Conservation (phyloP, 2,888 invertebrate genomes). For the Liodrosophila aerea region DNA sequence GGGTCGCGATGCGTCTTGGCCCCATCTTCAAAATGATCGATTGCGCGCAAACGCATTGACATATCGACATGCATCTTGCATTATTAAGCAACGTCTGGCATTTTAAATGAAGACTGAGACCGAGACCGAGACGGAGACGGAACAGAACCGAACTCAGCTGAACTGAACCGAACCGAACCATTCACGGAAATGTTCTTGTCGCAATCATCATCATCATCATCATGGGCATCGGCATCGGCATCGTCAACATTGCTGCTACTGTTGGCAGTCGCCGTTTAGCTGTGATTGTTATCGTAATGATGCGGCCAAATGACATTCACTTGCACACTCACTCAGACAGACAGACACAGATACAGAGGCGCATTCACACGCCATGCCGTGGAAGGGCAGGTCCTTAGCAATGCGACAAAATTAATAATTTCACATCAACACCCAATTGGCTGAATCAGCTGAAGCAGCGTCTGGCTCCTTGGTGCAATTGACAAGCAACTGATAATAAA, state of each 20-base stretch:
- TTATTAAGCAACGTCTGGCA: conserved; percentile 75
- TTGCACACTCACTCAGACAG: conserved; percentile 21
- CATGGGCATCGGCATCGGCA: conserved; percentile 6
- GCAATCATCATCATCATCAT: conserved; percentile 27
- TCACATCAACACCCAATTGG: conserved; percentile 72
- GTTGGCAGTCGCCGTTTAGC: conserved; percentile 60
- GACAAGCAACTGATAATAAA: conserved; percentile 72
- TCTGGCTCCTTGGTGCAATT: conserved; percentile 31
- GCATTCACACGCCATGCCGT: conserved; percentile 58
- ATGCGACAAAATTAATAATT: conserved; percentile 71
- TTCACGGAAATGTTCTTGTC: conserved; percentile 56
- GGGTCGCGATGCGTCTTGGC: conserved; percentile 1
- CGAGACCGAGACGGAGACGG: conserved; percentile 60
- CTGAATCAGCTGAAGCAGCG: conserved; percentile 7
- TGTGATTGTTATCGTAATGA: conserved; percentile 74
- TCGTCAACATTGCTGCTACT: conserved; percentile 4
- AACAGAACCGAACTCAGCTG: conserved; percentile 23
- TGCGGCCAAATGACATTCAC: conserved; percentile 59
- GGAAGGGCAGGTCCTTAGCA: conserved; percentile 23
- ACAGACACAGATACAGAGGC: background rate
- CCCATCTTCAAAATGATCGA: conserved; percentile 78
- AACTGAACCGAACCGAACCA: conserved; percentile 34
- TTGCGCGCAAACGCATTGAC: conserved; percentile 82
- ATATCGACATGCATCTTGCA: conserved; percentile 79
- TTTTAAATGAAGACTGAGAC: conserved; percentile 78